Percentiles rank a stretch among this genome's conserved stretches.
phyloP scores from a whole-genome alignment of 1,140 invertebrate species.

The Semibalanus balanoides region DNA sequence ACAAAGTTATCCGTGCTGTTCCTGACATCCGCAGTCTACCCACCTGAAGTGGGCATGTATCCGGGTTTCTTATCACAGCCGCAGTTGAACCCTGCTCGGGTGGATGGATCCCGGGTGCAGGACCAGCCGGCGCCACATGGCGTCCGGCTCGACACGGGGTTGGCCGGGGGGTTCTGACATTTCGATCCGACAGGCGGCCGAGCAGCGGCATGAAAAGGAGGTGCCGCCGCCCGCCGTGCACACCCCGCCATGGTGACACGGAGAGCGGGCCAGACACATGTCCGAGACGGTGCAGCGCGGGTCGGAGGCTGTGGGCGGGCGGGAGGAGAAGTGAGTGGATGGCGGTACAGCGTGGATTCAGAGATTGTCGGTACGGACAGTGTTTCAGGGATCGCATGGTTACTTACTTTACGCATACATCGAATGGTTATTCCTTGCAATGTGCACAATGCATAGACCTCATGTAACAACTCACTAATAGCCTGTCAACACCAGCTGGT shows the following conservation, averaged over 20 bases:
- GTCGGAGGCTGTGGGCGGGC: not conserved
- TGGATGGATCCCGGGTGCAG: not conserved
- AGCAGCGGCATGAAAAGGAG: not conserved
- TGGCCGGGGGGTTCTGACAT: not conserved
- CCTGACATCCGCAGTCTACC: no score
- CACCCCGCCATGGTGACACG: not conserved
- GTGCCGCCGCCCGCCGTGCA: not conserved
- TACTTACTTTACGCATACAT: no score
- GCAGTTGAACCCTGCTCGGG: not conserved
- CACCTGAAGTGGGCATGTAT: not conserved
- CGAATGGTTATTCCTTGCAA: no score
- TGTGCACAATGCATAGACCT: no score
- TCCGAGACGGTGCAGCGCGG: not conserved
- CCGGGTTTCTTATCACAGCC: not conserved
- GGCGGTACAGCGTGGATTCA: no score
- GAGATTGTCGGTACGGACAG: no score
- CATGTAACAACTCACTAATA: no score
- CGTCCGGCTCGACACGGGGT: not conserved
- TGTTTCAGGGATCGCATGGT: no score
- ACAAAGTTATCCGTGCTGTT: no score
- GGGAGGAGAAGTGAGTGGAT: no score
- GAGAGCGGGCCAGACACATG: not conserved
- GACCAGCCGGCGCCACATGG: not conserved
- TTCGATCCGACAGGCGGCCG: not conserved
- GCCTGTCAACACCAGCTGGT: no score